These are phyloP conservation scores for Gila orcuttii DNA, from an alignment of 2,113 vertebrate species.

Conservation along the genomic window DNA sequence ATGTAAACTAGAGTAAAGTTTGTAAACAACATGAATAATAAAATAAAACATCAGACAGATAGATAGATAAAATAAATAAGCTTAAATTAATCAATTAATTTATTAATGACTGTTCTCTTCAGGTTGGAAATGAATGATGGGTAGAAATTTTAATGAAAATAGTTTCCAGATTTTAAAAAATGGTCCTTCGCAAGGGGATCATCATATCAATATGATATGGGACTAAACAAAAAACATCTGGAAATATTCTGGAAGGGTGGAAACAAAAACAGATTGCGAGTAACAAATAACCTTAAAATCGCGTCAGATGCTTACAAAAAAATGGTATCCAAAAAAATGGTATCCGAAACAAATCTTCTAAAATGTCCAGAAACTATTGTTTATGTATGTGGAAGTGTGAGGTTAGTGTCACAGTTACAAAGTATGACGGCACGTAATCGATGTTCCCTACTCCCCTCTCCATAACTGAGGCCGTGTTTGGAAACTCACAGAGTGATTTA, in stretches of 20 bases:
- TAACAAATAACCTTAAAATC: not conserved
- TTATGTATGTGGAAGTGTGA: not conserved
- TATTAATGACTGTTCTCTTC: too few species aligned
- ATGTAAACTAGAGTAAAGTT: too few species aligned
- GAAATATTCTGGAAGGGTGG: not conserved
- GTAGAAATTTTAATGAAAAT: not conserved
- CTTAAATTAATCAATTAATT: too few species aligned
- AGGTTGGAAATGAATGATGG: too few species aligned
- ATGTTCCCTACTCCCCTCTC: not conserved
- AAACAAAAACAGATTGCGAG: not conserved
- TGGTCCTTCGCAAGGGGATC: not conserved
- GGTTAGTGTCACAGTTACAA: not conserved
- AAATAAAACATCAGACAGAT: too few species aligned
- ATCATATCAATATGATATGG: not conserved
- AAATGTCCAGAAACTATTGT: not conserved
- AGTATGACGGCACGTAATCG: not conserved
- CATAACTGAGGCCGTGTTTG: not conserved
- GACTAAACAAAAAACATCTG: not conserved
- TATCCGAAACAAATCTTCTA: not conserved
- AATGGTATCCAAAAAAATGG: too few species aligned
- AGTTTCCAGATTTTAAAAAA: not conserved
- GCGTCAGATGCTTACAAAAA: not conserved
- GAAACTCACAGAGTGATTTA: constrained; percentile 1
- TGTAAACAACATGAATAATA: too few species aligned
- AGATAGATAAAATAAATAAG: too few species aligned